phyloP scores from a whole-genome alignment of 2,113 vertebrate species.

The Carassius auratus region DNA sequence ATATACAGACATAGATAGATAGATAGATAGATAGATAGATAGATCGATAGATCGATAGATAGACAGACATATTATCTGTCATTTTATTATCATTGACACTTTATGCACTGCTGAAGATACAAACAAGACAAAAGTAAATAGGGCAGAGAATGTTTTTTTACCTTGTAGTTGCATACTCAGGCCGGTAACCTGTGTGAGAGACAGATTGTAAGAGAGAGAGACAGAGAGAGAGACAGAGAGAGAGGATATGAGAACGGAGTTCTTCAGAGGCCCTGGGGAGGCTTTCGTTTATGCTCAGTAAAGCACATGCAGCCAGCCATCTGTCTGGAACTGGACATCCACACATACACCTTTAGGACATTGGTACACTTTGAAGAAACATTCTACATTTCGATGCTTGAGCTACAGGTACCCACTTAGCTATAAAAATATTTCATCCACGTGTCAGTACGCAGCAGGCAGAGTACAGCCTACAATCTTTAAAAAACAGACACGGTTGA shows the following conservation, averaged over 20 bases:
- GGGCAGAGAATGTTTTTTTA: constrained; percentile 68
- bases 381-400: background rate
- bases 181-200: constrained; percentile 86
- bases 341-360: constrained; percentile 23
- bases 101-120: background rate
- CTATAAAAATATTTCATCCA: constrained; percentile 1
- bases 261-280: constrained; percentile 55
- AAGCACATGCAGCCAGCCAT: constrained; percentile 66
- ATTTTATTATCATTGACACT: background rate
- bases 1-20: too few relatives aligned
- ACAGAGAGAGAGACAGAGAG: constrained; percentile 45
- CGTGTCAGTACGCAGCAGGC: background rate
- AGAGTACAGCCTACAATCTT: constrained; percentile 26
- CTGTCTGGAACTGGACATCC: constrained; percentile 54
- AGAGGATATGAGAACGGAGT: constrained; percentile 39
- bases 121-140: background rate
- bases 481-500: background rate
- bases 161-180: constrained; percentile 98
- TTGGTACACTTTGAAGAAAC: background rate
- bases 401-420: background rate
- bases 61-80: too few relatives aligned
- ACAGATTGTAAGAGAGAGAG: constrained; percentile 20
- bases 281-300: constrained; percentile 51
- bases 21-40: too few relatives aligned
- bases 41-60: background rate